A percentile compares a stretch with the other conserved stretches of the same genome.
Evolutionary conservation across 2,888 invertebrate genomes (phyloP).

Genomic region (Meliscaeva auricollis): DNA sequence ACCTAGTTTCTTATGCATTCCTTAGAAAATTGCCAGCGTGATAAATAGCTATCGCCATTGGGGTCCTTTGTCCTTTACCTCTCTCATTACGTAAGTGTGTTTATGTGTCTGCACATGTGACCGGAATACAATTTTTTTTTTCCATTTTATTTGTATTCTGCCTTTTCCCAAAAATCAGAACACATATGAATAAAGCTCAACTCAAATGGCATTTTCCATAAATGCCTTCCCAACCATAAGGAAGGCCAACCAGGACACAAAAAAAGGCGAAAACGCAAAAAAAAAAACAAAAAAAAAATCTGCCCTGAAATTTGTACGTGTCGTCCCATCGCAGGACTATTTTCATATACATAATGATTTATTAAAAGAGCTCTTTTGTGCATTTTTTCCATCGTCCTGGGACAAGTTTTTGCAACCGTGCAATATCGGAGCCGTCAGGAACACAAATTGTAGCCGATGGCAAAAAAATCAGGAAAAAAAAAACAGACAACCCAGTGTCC

Average conservation of each 20-base stretch:
- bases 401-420: slow-evolving; percentile 57
- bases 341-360: slow-evolving; percentile 70
- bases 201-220: slow-evolving; percentile 66
- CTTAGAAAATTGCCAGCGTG: slow-evolving; percentile 67
- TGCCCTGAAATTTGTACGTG: slow-evolving; percentile 43
- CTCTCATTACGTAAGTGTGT: slow-evolving; percentile 43
- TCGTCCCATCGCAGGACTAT: slow-evolving; percentile 59
- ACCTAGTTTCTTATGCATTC: slow-evolving; percentile 64
- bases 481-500: slow-evolving; percentile 36
- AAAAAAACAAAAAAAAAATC: not conserved
- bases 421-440: slow-evolving; percentile 65
- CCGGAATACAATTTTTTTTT: slow-evolving; percentile 42
- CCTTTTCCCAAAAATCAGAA: slow-evolving; percentile 57
- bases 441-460: slow-evolving; percentile 67
- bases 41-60: slow-evolving; percentile 67
- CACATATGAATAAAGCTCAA: slow-evolving; percentile 69
- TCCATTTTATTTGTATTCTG: slow-evolving; percentile 11
- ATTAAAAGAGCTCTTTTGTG: slow-evolving; percentile 70
- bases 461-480: slow-evolving; percentile 48
- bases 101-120: slow-evolving; percentile 59
- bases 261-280: not conserved
- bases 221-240: slow-evolving; percentile 63
- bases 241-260: slow-evolving; percentile 43
- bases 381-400: slow-evolving; percentile 11
- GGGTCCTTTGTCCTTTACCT: slow-evolving; percentile 59